phyloP scores from a whole-genome alignment of 2,113 vertebrate species.

The Pycnonotus jocosus region DNA sequence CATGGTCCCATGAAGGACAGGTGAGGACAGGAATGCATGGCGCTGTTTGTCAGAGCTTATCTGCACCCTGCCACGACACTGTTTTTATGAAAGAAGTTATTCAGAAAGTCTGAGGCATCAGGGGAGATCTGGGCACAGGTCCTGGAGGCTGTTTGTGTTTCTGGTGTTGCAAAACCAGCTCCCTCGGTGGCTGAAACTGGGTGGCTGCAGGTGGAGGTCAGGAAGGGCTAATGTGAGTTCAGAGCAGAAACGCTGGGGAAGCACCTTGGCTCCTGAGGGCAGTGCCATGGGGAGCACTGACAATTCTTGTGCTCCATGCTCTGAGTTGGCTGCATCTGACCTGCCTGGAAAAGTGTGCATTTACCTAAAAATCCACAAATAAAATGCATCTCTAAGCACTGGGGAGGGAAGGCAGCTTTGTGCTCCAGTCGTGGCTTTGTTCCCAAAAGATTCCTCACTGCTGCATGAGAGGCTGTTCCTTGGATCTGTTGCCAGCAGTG shows the following conservation, averaged over 20 bases:
- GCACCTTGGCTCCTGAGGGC: not conserved
- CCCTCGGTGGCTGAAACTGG: rapidly evolving
- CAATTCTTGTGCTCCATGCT: rapidly evolving
- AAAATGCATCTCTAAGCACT: rapidly evolving
- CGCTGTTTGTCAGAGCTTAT: not conserved
- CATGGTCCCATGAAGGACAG: not conserved
- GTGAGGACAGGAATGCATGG: not conserved
- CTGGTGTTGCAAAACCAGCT: not conserved
- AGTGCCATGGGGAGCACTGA: rapidly evolving
- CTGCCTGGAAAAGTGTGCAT: not conserved
- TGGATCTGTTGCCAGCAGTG: not conserved
- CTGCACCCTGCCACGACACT: not conserved
- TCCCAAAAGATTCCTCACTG: not conserved
- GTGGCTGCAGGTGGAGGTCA: not conserved
- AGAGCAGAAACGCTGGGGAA: not conserved
- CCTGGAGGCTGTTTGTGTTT: not conserved
- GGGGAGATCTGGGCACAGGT: not conserved
- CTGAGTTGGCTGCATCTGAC: not conserved
- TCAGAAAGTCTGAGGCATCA: not conserved
- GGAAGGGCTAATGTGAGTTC: not conserved
- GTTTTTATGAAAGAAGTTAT: not conserved
- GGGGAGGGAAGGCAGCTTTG: rapidly evolving
- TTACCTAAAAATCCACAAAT: not conserved
- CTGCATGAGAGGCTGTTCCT: not conserved
- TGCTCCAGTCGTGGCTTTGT: not conserved